Evolutionary conservation across 2,888 invertebrate genomes (phyloP).

Genomic region (Thumatha senex): DNA sequence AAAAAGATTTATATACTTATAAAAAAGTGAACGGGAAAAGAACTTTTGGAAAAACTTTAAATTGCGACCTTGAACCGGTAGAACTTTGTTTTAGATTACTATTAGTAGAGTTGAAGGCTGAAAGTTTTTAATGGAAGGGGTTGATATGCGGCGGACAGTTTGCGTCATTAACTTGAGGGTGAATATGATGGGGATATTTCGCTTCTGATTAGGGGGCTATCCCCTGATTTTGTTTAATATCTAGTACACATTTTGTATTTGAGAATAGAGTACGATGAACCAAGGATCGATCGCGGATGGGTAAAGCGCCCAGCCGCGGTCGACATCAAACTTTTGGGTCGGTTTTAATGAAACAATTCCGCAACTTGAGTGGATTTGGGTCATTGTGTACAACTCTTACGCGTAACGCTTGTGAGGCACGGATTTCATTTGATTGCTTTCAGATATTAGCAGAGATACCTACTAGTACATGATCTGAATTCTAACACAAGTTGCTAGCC

Average conservation of each 20-base stretch:
- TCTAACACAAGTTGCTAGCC: conserved; percentile 14
- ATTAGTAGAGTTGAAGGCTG: conserved; percentile 74
- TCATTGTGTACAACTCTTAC: conserved; percentile 67
- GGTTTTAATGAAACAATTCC: conserved; percentile 76
- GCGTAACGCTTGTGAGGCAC: conserved; percentile 48
- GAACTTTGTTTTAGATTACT: conserved; percentile 82
- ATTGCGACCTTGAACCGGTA: conserved; percentile 83
- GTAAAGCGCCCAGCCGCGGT: conserved; percentile 54
- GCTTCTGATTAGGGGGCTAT: conserved; percentile 51
- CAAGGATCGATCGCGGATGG: conserved; percentile 64
- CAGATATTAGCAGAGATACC: conserved; percentile 38
- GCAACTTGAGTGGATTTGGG: conserved; percentile 67
- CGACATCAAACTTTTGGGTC: conserved; percentile 71
- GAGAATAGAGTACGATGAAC: conserved; percentile 67
- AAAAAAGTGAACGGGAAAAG: conserved; percentile 81
- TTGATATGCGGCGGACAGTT: conserved; percentile 59
- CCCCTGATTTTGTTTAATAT: conserved; percentile 47
- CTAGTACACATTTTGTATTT: conserved; percentile 54
- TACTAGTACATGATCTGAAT: conserved; percentile 31
- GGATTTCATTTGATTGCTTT: conserved; percentile 46
- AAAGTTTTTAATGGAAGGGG: conserved; percentile 74
- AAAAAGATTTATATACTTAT: conserved; percentile 84
- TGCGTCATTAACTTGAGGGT: conserved; percentile 56
- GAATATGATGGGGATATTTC: conserved; percentile 58
- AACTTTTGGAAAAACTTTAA: conserved; percentile 84